A percentile compares a stretch with the other conserved stretches of the same genome.
These are phyloP conservation scores for Otolemur crassicaudatus DNA, from an alignment of 2,797 vertebrate species.

Conservation along the genomic window DNA sequence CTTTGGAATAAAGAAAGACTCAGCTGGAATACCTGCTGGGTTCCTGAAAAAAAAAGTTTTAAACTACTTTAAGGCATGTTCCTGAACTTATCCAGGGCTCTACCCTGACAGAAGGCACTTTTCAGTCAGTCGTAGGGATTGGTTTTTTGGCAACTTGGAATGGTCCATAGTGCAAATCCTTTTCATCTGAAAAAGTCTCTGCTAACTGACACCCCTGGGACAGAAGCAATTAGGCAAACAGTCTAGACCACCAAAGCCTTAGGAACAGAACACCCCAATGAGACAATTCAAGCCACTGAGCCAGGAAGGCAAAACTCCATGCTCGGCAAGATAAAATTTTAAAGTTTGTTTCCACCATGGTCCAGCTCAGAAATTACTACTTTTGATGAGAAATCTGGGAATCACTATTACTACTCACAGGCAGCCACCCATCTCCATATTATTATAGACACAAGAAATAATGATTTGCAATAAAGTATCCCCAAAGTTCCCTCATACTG, in stretches of 20 bases:
- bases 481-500: neutral
- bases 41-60: neutral
- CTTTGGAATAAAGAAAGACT: neutral
- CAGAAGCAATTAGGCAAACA: neutral
- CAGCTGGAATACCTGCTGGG: neutral
- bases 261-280: neutral
- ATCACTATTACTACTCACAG: neutral
- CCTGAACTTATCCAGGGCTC: neutral
- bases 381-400: neutral
- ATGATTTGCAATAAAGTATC: neutral
- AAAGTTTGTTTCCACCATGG: neutral
- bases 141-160: neutral
- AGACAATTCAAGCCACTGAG: neutral
- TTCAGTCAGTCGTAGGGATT: neutral
- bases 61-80: neutral
- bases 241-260: neutral
- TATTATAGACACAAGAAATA: neutral
- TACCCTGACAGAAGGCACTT: neutral
- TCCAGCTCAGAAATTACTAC: neutral
- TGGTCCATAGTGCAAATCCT: neutral
- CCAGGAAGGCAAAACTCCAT: neutral
- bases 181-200: neutral
- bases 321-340: neutral
- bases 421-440: neutral
- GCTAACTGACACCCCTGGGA: neutral